Conservation (phyloP, 2,113 vertebrate genomes). For the Ailuropoda melanoleuca region DNA sequence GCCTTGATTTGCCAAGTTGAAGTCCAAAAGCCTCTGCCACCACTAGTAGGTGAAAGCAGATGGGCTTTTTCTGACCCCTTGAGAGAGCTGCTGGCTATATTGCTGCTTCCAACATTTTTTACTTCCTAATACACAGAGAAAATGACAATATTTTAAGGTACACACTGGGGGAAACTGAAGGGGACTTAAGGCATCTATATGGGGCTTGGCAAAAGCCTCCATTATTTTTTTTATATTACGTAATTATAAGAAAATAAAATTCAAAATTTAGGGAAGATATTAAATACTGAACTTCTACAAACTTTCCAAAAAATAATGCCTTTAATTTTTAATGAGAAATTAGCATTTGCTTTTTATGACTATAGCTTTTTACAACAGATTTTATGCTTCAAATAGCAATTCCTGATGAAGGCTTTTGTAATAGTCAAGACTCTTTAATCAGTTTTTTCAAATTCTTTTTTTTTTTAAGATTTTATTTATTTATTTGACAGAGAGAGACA, state of each 20-base stretch:
- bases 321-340: slow-evolving; percentile 49
- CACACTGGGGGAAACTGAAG: not conserved
- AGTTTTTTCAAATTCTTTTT: not conserved
- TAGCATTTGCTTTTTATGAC: slow-evolving; percentile 47
- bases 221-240: not conserved
- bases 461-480: too few species aligned
- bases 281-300: slow-evolving; percentile 1
- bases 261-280: slow-evolving; percentile 18
- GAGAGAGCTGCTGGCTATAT: not conserved
- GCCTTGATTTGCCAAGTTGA: not conserved
- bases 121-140: not conserved
- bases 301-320: not conserved
- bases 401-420: not conserved
- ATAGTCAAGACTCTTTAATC: slow-evolving; percentile 12
- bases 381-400: slow-evolving; percentile 20
- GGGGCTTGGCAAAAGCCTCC: not conserved
- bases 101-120: not conserved
- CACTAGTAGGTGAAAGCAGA: not conserved
- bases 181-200: not conserved
- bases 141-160: not conserved
- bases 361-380: slow-evolving; percentile 29
- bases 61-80: not conserved
- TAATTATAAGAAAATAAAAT: slow-evolving; percentile 43
- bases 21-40: not conserved
- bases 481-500: too few species aligned